A percentile compares a stretch with the other conserved stretches of the same genome.
These are phyloP conservation scores for Genyomyrus donnyi DNA, from an alignment of 2,113 vertebrate genomes.

Conservation along the genomic window DNA sequence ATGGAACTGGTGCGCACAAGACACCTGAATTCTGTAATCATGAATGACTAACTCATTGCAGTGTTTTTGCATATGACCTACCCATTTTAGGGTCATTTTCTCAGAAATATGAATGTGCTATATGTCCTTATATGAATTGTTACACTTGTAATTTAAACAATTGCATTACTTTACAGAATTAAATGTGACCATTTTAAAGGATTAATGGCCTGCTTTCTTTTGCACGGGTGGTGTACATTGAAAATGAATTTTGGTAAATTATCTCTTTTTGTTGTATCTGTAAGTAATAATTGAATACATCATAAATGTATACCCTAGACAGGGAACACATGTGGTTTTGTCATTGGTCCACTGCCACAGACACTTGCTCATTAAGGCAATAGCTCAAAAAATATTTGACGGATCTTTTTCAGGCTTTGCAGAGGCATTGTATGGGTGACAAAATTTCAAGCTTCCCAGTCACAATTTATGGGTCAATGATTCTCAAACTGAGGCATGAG, in stretches of 20 bases:
- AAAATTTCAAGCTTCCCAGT: not conserved
- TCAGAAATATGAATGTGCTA: not conserved
- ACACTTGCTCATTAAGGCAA: not conserved
- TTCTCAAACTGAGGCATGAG: not conserved
- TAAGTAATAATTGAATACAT: not conserved
- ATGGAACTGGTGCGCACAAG: slow-evolving; percentile 37
- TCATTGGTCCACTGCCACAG: not conserved
- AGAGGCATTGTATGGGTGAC: not conserved
- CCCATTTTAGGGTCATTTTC: slow-evolving; percentile 30
- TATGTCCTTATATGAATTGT: slow-evolving; percentile 24
- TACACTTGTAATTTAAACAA: slow-evolving; percentile 7
- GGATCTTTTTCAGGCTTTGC: not conserved
- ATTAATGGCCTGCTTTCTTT: not conserved
- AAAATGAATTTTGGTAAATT: not conserved
- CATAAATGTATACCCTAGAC: not conserved
- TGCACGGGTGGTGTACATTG: not conserved
- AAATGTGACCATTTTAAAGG: not conserved
- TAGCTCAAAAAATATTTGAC: not conserved
- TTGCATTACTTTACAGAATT: not conserved
- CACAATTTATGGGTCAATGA: not conserved
- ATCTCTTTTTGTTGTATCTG: not conserved
- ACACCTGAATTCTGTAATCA: slow-evolving; percentile 31
- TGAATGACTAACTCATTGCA: slow-evolving; percentile 12
- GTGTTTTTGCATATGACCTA: not conserved
- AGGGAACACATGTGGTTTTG: not conserved